A percentile compares a stretch with the other conserved stretches of the same genome.
phyloP scores from a whole-genome alignment of 2,888 invertebrate species.

The Drosophila dives region DNA sequence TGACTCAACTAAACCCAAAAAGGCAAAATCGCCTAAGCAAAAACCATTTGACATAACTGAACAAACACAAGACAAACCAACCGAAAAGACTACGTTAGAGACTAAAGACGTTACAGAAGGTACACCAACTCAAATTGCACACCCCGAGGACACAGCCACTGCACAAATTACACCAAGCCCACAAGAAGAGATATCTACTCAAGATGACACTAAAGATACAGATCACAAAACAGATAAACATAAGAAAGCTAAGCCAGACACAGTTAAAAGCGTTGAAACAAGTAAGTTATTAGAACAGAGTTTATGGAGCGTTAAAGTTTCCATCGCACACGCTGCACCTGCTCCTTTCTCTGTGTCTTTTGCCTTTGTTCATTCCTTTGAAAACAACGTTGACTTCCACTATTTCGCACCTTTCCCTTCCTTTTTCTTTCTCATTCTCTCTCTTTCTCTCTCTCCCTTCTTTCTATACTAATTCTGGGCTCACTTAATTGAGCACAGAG shows the following conservation, averaged over 20 bases:
- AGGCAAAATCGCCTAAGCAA: slow-evolving; percentile 39
- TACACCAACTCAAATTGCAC: slow-evolving; percentile 71
- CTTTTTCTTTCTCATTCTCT: slow-evolving; percentile 39
- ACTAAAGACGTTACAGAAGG: slow-evolving; percentile 62
- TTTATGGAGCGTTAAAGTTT: slow-evolving; percentile 58
- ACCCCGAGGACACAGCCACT: slow-evolving; percentile 83
- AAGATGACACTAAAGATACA: slow-evolving; percentile 83
- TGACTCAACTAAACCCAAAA: slow-evolving; percentile 54
- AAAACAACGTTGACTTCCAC: slow-evolving; percentile 60
- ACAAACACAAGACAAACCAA: slow-evolving; percentile 63
- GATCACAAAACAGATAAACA: slow-evolving; percentile 84
- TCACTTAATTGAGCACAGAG: slow-evolving; percentile 30
- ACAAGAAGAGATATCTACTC: slow-evolving; percentile 82
- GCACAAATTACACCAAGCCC: slow-evolving; percentile 85
- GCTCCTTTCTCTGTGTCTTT: slow-evolving; percentile 60
- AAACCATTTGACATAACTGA: slow-evolving; percentile 71
- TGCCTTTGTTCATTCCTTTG: slow-evolving; percentile 59
- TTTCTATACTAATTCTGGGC: slow-evolving; percentile 20
- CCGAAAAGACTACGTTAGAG: slow-evolving; percentile 65
- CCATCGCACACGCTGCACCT: slow-evolving; percentile 60
- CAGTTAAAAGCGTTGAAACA: slow-evolving; percentile 80
- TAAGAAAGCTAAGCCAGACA: slow-evolving; percentile 83
- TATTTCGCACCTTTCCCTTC: slow-evolving; percentile 46
- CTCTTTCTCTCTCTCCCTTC: slow-evolving; percentile 20
- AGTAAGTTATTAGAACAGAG: slow-evolving; percentile 84